Conservation (phyloP, 2,797 vertebrate species). For the Rhodeus uyekii region DNA sequence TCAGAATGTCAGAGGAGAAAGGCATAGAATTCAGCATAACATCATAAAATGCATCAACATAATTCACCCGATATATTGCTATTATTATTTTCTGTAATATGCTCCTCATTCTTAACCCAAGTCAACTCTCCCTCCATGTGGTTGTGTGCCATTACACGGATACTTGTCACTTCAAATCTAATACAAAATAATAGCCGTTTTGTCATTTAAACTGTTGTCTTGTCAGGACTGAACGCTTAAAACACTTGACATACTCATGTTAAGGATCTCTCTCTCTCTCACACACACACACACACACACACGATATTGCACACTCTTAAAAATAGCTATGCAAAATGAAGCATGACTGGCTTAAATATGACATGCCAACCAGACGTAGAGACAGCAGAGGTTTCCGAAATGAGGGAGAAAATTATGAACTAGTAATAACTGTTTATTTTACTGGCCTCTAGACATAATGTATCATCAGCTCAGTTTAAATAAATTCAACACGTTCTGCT, state of each 20-base stretch:
- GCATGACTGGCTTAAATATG: constrained; percentile 69
- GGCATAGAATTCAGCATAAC: too few relatives aligned
- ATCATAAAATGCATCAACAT: too few relatives aligned
- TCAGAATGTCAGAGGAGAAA: too few relatives aligned
- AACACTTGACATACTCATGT: too few relatives aligned
- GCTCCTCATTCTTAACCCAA: not conserved
- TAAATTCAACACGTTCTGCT: constrained; percentile 49
- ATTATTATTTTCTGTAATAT: not conserved
- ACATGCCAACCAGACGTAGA: constrained; percentile 44
- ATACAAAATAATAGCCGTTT: not conserved
- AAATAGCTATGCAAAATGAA: constrained; percentile 54
- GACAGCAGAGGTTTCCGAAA: constrained; percentile 38
- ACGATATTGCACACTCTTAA: constrained; percentile 26
- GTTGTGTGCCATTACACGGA: not conserved
- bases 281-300: constrained; percentile 1
- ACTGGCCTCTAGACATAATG: constrained; percentile 52
- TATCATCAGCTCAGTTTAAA: constrained; percentile 56
- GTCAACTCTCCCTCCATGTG: not conserved
- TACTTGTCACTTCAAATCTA: not conserved
- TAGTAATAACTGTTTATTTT: constrained; percentile 55
- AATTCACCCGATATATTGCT: too few relatives aligned
- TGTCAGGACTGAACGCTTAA: too few relatives aligned
- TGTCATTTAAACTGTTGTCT: not conserved
- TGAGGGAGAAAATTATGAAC: constrained; percentile 52
- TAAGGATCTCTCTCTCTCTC: not conserved